Percentiles rank a stretch among this genome's conserved stretches.
Evolutionary conservation across 2,797 vertebrate genomes (phyloP).

Genomic region (Spizella passerina): DNA sequence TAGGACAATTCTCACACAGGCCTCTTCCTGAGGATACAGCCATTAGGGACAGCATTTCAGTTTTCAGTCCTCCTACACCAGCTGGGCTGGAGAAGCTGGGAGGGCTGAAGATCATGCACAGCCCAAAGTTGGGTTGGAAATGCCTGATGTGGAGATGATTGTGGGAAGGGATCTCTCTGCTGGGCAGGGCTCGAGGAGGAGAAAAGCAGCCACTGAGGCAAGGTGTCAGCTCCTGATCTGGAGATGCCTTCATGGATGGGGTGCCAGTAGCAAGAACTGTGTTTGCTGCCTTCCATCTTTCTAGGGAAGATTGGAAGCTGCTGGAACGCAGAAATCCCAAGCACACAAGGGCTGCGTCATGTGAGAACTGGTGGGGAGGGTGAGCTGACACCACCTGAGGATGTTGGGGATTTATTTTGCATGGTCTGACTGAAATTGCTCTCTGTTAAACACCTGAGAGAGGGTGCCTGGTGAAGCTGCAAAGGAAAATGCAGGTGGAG

Average conservation of each 20-base stretch:
- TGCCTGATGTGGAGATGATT: neutral
- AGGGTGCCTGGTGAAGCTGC: neutral
- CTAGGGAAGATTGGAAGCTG: neutral
- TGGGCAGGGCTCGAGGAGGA: neutral
- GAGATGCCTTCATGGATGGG: neutral
- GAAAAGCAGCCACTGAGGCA: neutral
- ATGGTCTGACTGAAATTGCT: neutral
- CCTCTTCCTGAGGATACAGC: neutral
- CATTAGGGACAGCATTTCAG: neutral
- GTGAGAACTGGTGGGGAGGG: neutral
- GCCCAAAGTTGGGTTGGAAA: neutral
- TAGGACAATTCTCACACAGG: neutral
- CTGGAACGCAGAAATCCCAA: neutral
- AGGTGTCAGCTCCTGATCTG: neutral
- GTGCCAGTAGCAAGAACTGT: neutral
- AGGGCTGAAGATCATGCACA: neutral
- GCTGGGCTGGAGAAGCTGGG: neutral
- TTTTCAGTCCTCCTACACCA: neutral
- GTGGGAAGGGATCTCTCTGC: neutral
- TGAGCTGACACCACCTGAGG: neutral
- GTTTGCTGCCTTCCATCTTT: neutral
- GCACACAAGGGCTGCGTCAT: accelerated
- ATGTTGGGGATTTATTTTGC: neutral
- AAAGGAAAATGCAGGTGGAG: neutral
- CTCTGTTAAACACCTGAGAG: neutral